Conservation (phyloP, 1,140 invertebrate genomes). For the Leguminivora glycinivorella region DNA sequence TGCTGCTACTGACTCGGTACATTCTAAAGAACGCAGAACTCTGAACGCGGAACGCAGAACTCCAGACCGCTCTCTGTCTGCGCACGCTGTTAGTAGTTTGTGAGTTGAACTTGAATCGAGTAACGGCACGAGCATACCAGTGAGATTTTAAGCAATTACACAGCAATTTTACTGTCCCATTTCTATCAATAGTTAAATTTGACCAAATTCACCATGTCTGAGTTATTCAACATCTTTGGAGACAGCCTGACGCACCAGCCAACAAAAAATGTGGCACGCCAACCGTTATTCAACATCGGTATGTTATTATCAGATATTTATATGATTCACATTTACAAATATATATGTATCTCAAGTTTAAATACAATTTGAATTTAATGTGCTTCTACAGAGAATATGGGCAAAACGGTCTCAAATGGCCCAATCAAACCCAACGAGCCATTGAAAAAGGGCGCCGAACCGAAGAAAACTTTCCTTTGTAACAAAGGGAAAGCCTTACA, state of each 20-base stretch:
- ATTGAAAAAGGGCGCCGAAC: conserved; percentile 52
- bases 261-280: conserved; percentile 58
- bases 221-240: conserved; percentile 74
- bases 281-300: conserved; percentile 64
- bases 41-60: too few relatives aligned
- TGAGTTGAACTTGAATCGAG: not conserved
- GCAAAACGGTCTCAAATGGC: conserved; percentile 55
- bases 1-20: too few relatives aligned
- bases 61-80: too few relatives aligned
- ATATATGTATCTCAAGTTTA: not conserved
- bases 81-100: too few relatives aligned
- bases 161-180: not conserved
- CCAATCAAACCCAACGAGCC: conserved; percentile 62
- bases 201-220: conserved; percentile 51
- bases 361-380: not conserved
- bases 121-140: not conserved
- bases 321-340: not conserved
- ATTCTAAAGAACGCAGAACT: too few relatives aligned
- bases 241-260: conserved; percentile 55
- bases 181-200: not conserved
- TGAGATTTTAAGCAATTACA: not conserved
- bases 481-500: conserved; percentile 65
- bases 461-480: conserved; percentile 65
- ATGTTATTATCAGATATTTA: conserved; percentile 38
- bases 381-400: conserved; percentile 60